A percentile compares a stretch with the other conserved stretches of the same genome.
These are phyloP conservation scores for Eupithecia insigniata DNA, from an alignment of 2,888 invertebrate genomes.

Conservation along the genomic window DNA sequence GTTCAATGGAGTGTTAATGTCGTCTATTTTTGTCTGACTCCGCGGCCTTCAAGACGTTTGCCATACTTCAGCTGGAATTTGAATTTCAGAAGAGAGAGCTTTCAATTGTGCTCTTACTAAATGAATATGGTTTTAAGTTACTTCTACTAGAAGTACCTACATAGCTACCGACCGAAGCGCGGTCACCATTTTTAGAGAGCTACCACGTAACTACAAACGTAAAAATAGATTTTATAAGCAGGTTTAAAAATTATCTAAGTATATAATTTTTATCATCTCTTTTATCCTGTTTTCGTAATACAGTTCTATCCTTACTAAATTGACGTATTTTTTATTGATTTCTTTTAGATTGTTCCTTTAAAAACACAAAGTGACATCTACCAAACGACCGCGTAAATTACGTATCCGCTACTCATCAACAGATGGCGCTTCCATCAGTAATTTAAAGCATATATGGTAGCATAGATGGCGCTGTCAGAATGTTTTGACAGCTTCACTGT, in stretches of 20 bases:
- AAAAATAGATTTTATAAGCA: too few species aligned
- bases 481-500: neutral
- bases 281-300: too few species aligned
- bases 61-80: slow-evolving; percentile 43
- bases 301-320: too few species aligned
- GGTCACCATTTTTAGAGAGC: too few species aligned
- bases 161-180: too few species aligned
- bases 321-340: too few species aligned
- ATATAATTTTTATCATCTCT: too few species aligned
- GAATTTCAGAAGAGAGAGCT: neutral
- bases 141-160: too few species aligned
- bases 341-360: neutral
- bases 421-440: slow-evolving; percentile 59
- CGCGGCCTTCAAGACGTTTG: slow-evolving; percentile 56
- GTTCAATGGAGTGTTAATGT: slow-evolving; percentile 35
- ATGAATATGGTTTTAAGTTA: neutral
- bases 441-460: neutral
- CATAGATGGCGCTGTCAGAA: slow-evolving; percentile 46
- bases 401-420: slow-evolving; percentile 55
- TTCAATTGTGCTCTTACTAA: neutral
- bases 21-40: slow-evolving; percentile 46
- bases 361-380: slow-evolving; percentile 11
- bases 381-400: neutral
- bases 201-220: too few species aligned
- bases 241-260: too few species aligned